A percentile compares a stretch with the other conserved stretches of the same genome.
Conservation (phyloP, 2,888 invertebrate species). For the Arctia plantaginis region DNA sequence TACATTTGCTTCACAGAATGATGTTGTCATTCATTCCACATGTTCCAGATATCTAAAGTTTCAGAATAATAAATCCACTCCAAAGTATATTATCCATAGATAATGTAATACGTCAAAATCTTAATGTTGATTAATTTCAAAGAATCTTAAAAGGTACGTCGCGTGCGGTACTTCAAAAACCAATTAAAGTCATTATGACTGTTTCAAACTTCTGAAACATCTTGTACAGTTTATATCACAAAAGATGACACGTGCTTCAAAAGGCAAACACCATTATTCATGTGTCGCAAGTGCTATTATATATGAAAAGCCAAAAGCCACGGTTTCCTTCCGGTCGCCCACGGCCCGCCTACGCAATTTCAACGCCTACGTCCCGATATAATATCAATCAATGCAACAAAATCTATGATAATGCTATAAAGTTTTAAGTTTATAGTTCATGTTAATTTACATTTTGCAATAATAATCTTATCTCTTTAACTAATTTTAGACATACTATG, state of each 20-base stretch:
- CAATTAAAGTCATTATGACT: background rate
- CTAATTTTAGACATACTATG: background rate
- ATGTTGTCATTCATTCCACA: too few relatives aligned
- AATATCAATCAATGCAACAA: conserved; percentile 76
- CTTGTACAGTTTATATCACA: conserved; percentile 9
- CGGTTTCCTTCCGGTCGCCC: conserved; percentile 83
- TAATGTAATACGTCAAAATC: background rate
- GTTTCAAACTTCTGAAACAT: background rate
- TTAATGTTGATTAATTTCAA: background rate
- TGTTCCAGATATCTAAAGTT: background rate
- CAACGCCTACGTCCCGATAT: conserved; percentile 65
- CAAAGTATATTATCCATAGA: background rate
- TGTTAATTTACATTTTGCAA: conserved; percentile 11
- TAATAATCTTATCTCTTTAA: background rate
- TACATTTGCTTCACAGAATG: background rate
- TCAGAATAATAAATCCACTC: background rate
- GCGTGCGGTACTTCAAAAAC: background rate
- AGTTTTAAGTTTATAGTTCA: conserved; percentile 45
- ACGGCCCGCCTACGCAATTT: conserved; percentile 66
- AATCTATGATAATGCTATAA: conserved; percentile 66
- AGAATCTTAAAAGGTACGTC: background rate
- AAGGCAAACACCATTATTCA: conserved; percentile 37
- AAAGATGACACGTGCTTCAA: conserved; percentile 19
- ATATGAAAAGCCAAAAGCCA: conserved; percentile 69
- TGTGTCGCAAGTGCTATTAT: conserved; percentile 52